phyloP scores from a whole-genome alignment of 2,113 vertebrate genomes.

The Microtus ochrogaster region DNA sequence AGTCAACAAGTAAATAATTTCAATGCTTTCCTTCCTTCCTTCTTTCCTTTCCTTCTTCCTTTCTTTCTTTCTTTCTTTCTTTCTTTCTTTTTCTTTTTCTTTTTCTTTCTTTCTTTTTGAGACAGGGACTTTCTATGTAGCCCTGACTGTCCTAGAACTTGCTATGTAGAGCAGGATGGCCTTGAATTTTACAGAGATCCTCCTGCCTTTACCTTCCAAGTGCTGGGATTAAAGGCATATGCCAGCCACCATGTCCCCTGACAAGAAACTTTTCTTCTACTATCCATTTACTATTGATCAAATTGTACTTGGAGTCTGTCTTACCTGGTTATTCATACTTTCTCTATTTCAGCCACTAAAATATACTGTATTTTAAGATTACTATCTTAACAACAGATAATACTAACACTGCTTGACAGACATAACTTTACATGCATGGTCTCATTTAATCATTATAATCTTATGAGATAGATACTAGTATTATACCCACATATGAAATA shows the following conservation, averaged over 20 bases:
- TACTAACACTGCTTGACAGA: not conserved
- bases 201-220: not conserved
- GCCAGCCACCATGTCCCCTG: not conserved
- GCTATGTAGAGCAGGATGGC: not conserved
- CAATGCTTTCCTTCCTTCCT: not conserved
- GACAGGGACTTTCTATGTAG: not conserved
- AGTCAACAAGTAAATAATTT: not conserved
- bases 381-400: not conserved
- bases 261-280: slow-evolving; percentile 24
- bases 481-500: not conserved
- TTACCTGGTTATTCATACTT: not conserved
- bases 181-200: not conserved
- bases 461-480: not conserved
- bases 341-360: slow-evolving; percentile 14
- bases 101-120: not conserved
- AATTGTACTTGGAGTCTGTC: not conserved
- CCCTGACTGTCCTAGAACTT: not conserved
- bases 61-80: no score
- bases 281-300: not conserved
- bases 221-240: not conserved
- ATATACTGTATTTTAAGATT: not conserved
- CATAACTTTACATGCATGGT: not conserved
- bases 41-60: no score
- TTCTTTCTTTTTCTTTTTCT: not conserved
- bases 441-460: not conserved